These are phyloP conservation scores for Conchocele bisecta DNA, from an alignment of 2,888 invertebrate genomes.

Conservation along the genomic window DNA sequence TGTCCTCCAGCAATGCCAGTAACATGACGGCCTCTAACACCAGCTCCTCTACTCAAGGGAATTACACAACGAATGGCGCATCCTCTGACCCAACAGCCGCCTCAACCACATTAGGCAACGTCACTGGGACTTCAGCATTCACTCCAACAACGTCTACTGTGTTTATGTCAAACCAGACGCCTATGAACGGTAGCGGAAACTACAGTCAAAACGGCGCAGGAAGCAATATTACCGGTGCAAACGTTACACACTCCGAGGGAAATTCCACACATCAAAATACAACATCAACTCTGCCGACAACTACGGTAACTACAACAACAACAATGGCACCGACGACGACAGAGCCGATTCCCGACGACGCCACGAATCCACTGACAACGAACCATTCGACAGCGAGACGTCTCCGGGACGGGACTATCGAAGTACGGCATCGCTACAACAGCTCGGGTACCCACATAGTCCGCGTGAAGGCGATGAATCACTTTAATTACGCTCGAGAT, in stretches of 20 bases:
- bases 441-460: constrained; percentile 67
- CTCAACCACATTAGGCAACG: too few relatives aligned
- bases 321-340: constrained; percentile 32
- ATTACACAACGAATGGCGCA: too few relatives aligned
- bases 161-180: neutral
- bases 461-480: constrained; percentile 69
- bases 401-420: constrained; percentile 52
- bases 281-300: constrained; percentile 5
- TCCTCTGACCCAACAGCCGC: too few relatives aligned
- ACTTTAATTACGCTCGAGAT: constrained; percentile 67
- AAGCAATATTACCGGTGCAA: neutral
- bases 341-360: constrained; percentile 53
- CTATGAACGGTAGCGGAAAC: neutral
- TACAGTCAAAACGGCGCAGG: neutral
- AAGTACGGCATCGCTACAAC: constrained; percentile 65
- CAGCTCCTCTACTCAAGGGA: too few relatives aligned
- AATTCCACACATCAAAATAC: too few relatives aligned
- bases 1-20: too few relatives aligned
- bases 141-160: neutral
- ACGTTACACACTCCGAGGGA: too few relatives aligned
- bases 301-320: constrained; percentile 44
- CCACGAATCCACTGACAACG: constrained; percentile 36
- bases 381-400: constrained; percentile 50
- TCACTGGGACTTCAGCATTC: neutral
- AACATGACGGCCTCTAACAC: too few relatives aligned